These are phyloP conservation scores for Peucedramus taeniatus DNA, from an alignment of 2,113 vertebrate genomes.

Conservation along the genomic window DNA sequence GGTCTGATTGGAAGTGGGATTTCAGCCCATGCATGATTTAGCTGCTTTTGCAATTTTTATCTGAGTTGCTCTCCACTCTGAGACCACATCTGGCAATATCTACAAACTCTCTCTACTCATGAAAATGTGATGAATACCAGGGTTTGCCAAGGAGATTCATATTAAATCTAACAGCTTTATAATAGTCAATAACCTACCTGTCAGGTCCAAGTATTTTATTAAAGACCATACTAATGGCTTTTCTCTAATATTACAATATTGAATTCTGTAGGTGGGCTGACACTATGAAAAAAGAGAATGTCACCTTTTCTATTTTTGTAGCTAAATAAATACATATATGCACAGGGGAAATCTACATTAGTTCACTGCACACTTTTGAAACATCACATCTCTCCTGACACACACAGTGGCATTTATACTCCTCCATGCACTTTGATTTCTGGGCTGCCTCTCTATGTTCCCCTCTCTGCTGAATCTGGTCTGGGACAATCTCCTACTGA, in stretches of 20 bases:
- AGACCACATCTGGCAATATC: constrained; percentile 46
- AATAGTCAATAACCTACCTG: constrained; percentile 31
- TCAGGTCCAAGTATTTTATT: constrained; percentile 7
- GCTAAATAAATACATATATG: background rate
- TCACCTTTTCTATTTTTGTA: background rate
- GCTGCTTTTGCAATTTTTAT: constrained; percentile 45
- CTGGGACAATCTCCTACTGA: background rate
- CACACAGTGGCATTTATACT: background rate
- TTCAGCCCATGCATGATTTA: constrained; percentile 51
- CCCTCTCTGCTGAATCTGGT: background rate
- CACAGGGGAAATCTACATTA: background rate
- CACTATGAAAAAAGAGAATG: background rate
- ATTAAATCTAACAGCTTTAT: constrained; percentile 33
- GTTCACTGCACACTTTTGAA: background rate
- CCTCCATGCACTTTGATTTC: background rate
- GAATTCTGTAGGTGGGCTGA: background rate
- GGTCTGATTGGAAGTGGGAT: constrained; percentile 4
- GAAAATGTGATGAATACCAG: constrained; percentile 19
- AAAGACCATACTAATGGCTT: background rate
- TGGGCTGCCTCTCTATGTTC: background rate
- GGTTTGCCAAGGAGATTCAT: background rate
- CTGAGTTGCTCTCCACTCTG: background rate
- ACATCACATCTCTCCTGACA: background rate
- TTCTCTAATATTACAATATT: background rate
- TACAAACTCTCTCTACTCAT: background rate